Conservation (phyloP, 1,140 invertebrate genomes). For the Paracyclopina nana region DNA sequence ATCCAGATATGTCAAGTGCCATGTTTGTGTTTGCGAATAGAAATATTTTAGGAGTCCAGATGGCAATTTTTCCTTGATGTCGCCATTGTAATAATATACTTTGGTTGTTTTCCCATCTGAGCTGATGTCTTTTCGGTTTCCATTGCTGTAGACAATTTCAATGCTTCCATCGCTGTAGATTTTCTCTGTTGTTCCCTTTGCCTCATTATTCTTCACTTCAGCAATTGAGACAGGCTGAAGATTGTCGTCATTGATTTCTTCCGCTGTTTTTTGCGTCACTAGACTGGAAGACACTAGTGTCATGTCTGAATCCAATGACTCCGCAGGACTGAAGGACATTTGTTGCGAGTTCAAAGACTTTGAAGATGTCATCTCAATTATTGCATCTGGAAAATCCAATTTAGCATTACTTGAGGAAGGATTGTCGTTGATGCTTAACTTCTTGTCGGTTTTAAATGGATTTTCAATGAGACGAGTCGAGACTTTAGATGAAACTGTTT, state of each 20-base stretch:
- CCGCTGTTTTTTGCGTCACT: too few species aligned
- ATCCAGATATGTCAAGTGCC: constrained; percentile 9
- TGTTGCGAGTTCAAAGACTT: too few species aligned
- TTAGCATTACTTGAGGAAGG: too few species aligned
- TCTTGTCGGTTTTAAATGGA: too few species aligned
- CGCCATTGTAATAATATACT: constrained; percentile 13
- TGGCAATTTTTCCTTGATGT: constrained; percentile 3
- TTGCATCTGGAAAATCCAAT: too few species aligned
- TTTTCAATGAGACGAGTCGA: too few species aligned
- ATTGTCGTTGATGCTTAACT: too few species aligned
- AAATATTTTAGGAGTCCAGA: constrained; percentile 11
- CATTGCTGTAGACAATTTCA: neutral
- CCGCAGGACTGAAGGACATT: neutral
- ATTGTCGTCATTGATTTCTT: too few species aligned
- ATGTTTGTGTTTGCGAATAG: constrained; percentile 7
- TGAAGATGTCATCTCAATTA: too few species aligned
- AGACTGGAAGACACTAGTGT: neutral
- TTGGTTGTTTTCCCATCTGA: constrained; percentile 4
- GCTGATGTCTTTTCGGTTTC: constrained; percentile 2
- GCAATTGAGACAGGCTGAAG: neutral
- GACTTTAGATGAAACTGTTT: neutral
- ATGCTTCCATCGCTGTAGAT: neutral
- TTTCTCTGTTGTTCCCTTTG: neutral
- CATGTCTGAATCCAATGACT: neutral
- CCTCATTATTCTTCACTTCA: neutral